Evolutionary conservation across 2,113 vertebrate species (phyloP).

Genomic region (Lamprotornis superbus): DNA sequence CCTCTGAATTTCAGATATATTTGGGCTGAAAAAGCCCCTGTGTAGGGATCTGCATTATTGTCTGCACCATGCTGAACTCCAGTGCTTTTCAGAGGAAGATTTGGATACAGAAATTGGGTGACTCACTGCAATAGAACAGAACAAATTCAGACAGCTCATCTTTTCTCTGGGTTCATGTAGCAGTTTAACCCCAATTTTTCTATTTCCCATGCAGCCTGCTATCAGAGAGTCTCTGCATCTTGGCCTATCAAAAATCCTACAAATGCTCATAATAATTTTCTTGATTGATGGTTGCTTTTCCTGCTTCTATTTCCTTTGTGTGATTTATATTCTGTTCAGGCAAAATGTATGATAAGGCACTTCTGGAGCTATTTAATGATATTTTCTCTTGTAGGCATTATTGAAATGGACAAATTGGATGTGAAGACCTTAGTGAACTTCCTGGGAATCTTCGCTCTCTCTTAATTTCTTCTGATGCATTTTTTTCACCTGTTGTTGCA

Average conservation of each 20-base stretch:
- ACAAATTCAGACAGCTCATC: constrained; percentile 5
- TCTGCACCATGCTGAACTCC: not conserved
- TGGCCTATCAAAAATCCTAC: not conserved
- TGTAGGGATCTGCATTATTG: not conserved
- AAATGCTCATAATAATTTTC: not conserved
- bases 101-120: not conserved
- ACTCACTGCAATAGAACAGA: not conserved
- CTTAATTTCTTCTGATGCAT: not conserved
- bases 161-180: constrained; percentile 22
- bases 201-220: not conserved
- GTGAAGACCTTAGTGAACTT: constrained; percentile 2
- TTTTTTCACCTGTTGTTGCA: constrained; percentile 44
- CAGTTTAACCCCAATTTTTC: constrained; percentile 39
- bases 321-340: not conserved
- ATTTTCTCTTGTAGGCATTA: not conserved
- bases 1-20: not conserved
- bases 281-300: not conserved
- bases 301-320: not conserved
- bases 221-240: not conserved
- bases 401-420: not conserved
- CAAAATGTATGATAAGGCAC: not conserved
- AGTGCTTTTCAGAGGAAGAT: not conserved
- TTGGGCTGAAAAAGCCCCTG: not conserved
- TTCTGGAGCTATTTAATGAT: constrained; percentile 8
- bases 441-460: not conserved